Percentiles rank a stretch among this genome's conserved stretches.
These are phyloP conservation scores for Poecile atricapillus DNA, from an alignment of 2,113 vertebrate species.

Conservation along the genomic window DNA sequence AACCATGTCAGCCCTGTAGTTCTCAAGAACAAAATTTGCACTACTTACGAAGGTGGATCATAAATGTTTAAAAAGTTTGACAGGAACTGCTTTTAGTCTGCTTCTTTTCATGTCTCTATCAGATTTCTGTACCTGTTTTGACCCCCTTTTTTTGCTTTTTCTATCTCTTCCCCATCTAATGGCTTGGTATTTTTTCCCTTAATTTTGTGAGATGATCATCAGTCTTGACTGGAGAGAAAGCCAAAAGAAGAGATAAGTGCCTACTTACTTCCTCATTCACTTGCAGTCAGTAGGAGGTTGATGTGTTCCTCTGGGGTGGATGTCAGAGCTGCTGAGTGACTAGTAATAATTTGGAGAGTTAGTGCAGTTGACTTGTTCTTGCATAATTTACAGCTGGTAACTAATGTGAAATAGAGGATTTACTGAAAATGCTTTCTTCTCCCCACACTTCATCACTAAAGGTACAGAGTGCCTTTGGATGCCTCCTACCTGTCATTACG, in stretches of 20 bases:
- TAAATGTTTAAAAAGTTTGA: background rate
- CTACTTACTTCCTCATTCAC: conserved; percentile 50
- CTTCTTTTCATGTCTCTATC: background rate
- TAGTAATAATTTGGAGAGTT: conserved; percentile 51
- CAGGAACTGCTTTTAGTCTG: background rate
- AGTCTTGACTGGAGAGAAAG: conserved; percentile 35
- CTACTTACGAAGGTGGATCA: background rate
- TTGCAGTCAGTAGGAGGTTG: conserved; percentile 59
- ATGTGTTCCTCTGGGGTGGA: conserved; percentile 58
- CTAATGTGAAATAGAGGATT: background rate
- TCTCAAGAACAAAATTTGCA: background rate
- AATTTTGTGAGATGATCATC: conserved; percentile 28
- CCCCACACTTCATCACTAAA: background rate
- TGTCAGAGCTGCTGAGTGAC: conserved; percentile 61
- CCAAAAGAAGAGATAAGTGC: conserved; percentile 51
- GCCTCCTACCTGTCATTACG: background rate
- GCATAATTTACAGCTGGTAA: conserved; percentile 39
- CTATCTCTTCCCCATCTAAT: background rate
- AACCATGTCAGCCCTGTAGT: background rate
- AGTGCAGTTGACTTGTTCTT: conserved; percentile 42
- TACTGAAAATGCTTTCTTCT: background rate
- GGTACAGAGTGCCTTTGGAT: fast-evolving
- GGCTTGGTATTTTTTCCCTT: background rate
- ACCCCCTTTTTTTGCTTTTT: background rate
- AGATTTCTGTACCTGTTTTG: conserved; percentile 15